phyloP scores from a whole-genome alignment of 2,113 vertebrate genomes.

The Clarias macrocephalus region DNA sequence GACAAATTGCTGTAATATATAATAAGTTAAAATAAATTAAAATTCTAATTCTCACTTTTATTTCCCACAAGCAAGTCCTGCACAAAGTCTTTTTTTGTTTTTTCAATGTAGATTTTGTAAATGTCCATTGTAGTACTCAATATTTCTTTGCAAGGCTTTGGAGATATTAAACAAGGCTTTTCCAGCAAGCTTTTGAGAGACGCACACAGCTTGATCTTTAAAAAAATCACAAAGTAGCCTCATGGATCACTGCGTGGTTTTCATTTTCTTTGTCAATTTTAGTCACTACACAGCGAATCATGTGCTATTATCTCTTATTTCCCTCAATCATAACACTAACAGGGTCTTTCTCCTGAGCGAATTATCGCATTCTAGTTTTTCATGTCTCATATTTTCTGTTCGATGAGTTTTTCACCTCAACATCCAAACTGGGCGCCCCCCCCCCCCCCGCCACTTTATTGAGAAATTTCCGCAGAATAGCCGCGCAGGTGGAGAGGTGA shows the following conservation, averaged over 20 bases:
- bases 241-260: neutral
- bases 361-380: neutral
- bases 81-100: neutral
- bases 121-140: neutral
- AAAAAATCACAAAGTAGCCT: neutral
- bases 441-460: neutral
- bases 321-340: neutral
- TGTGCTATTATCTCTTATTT: neutral
- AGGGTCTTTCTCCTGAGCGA: neutral
- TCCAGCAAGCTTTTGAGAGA: neutral
- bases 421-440: too few species aligned
- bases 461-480: slow-evolving; percentile 11
- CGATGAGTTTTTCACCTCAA: neutral
- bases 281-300: neutral
- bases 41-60: neutral
- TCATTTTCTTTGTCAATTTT: neutral
- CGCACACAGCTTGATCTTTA: neutral
- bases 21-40: neutral
- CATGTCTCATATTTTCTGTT: slow-evolving; percentile 5
- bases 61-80: neutral
- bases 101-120: neutral
- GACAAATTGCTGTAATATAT: neutral
- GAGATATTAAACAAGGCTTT: neutral
- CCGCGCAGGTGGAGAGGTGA: slow-evolving; percentile 22
- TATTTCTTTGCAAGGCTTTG: neutral